phyloP scores from a whole-genome alignment of 2,113 vertebrate species.

The Diphyllodes magnificus region DNA sequence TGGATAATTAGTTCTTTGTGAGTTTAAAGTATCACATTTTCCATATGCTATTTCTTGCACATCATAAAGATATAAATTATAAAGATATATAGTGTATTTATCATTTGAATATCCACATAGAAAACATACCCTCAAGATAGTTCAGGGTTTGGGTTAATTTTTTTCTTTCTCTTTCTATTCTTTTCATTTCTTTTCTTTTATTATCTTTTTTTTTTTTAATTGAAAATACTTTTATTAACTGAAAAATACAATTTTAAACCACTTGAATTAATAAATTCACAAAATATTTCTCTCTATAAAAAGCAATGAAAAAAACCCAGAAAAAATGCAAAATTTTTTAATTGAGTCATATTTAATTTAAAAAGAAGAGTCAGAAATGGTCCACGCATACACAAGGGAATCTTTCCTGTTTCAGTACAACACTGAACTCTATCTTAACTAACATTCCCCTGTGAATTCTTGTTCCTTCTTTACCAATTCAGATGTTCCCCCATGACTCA shows the following conservation, averaged over 20 bases:
- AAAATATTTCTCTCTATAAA: not conserved
- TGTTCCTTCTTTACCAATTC: not conserved
- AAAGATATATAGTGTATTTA: not conserved
- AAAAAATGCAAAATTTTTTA: not conserved
- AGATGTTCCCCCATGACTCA: not conserved
- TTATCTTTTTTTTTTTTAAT: not conserved
- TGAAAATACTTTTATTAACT: not conserved
- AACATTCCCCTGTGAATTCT: not conserved
- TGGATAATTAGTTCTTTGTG: not conserved
- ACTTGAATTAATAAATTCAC: not conserved
- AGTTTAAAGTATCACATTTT: not conserved
- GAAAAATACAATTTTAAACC: not conserved
- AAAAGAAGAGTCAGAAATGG: not conserved
- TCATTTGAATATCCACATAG: not conserved
- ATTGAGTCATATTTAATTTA: not conserved
- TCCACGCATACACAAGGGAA: not conserved
- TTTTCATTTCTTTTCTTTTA: fast-evolving
- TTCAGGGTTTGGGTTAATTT: not conserved
- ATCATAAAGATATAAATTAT: not conserved
- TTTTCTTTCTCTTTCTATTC: fast-evolving
- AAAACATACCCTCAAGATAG: not conserved
- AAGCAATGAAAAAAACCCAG: fast-evolving
- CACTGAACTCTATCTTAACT: not conserved
- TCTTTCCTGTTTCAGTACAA: not conserved
- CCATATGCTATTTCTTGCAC: not conserved